Percentiles rank a stretch among this genome's conserved stretches.
These are phyloP conservation scores for Aspidapion aeneum DNA, from an alignment of 2,888 invertebrate species.

Conservation along the genomic window DNA sequence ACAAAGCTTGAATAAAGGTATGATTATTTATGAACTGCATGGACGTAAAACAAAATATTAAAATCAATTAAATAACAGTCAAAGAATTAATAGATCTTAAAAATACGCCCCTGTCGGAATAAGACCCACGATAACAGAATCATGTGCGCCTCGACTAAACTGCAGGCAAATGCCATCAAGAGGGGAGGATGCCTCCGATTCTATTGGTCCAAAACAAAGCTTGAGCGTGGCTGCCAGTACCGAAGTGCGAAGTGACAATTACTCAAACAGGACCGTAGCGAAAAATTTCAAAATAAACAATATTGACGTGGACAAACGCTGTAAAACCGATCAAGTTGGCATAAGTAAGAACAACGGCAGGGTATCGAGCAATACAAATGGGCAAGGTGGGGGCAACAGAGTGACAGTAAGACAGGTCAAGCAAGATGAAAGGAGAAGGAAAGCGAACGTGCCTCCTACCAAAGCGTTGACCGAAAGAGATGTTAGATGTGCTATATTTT, in stretches of 20 bases:
- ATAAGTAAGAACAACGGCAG: neutral
- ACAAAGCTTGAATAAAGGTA: too few relatives aligned
- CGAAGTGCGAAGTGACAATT: neutral
- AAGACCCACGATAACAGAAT: neutral
- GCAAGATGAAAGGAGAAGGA: constrained; percentile 57
- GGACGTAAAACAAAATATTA: too few relatives aligned
- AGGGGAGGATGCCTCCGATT: neutral
- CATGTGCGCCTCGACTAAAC: neutral
- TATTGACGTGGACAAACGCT: neutral
- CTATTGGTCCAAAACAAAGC: neutral
- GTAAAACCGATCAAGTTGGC: neutral
- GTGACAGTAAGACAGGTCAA: constrained; percentile 68
- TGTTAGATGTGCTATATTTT: neutral
- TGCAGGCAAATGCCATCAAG: neutral
- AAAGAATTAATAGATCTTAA: neutral
- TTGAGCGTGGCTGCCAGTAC: neutral
- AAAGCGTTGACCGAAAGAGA: neutral
- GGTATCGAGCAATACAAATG: neutral
- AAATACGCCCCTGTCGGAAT: neutral
- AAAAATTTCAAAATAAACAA: neutral
- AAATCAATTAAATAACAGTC: too few relatives aligned
- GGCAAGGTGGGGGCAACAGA: neutral
- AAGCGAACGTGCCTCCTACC: constrained; percentile 22
- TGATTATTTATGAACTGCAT: too few relatives aligned
- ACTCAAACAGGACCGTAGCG: neutral